Evolutionary conservation across 53 echinoderm and acorn worm species (phyloP), one percentile per base, ranked within the genome.

Genomic region (Hippasteria phrygiana): DNA sequence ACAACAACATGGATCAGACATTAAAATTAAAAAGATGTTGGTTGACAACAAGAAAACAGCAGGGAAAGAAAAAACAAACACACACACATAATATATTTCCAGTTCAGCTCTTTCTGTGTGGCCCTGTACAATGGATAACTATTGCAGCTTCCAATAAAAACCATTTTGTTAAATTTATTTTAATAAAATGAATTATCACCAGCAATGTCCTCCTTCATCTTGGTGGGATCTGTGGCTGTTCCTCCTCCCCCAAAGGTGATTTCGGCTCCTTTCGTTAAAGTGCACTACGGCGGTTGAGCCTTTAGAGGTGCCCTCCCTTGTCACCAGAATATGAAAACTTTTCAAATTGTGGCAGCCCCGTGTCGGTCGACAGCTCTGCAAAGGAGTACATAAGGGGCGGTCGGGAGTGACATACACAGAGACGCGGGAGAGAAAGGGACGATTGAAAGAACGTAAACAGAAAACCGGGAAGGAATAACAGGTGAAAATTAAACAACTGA

Each of bases 281-380:
- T 26, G 26, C n/a, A 3, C 24, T 31, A 35, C 35, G 10, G 69
- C 69, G 11, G 33, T 35, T 7, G 34, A 33, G 33, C 37, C 70
- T n/a, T 85, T 71, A 85, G 71, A 91, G 73, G 66, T 87, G 89
- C 1, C 89, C 93, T 59, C 93, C 91, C 80, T 78, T 85, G 53
- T 97, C 97, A 67, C 93, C 95, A 43, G 95, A 91, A 85, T 98
- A 98, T 28, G 98, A 98, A 91, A 98, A 98, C 70, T 95, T 98
- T 62, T 92, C 94, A 92, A 98, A 98, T 55, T 98, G 94, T 62
- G 98, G 92, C 75, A 94, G 91, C 32, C 85, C 85, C 0, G 85
- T 53, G 37, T 85, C 85, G 47, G 71, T 65, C 43, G 85, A 85
- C 85, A 85, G 48, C 64, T 75, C 84, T 74, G 81, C 74, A 53